A percentile compares a stretch with the other conserved stretches of the same genome.
These are phyloP conservation scores for Montipora capricornis DNA, from an alignment of 64 coral and sea anemone genomes.

Conservation along the genomic window DNA sequence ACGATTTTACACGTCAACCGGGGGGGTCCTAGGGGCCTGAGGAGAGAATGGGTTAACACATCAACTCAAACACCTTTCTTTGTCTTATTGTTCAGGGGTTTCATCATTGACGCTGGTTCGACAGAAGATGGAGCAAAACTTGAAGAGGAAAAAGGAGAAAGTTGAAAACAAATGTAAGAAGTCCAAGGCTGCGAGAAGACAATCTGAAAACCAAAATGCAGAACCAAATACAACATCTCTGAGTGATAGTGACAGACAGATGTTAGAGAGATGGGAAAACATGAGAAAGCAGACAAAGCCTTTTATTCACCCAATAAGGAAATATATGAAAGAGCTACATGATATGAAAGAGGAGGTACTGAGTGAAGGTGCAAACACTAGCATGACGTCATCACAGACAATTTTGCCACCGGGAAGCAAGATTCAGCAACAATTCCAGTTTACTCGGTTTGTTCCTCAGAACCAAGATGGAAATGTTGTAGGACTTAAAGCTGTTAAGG, in stretches of 20 bases:
- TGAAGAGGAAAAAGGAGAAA: slow-evolving; percentile 88
- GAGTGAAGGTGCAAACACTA: not conserved
- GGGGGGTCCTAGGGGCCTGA: too few species aligned
- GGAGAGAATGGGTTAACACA: too few species aligned
- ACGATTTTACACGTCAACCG: too few species aligned
- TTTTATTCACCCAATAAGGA: slow-evolving; percentile 95
- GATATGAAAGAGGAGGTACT: slow-evolving; percentile 88
- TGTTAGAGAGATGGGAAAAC: slow-evolving; percentile 90
- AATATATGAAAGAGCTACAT: slow-evolving; percentile 87
- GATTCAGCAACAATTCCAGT: slow-evolving; percentile 68
- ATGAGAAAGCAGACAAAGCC: slow-evolving; percentile 95
- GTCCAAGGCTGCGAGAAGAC: slow-evolving; percentile 66
- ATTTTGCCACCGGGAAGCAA: slow-evolving; percentile 29
- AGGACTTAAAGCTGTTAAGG: too few species aligned
- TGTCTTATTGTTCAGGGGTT: slow-evolving; percentile 2
- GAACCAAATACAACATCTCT: slow-evolving; percentile 52
- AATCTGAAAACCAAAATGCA: slow-evolving; percentile 54
- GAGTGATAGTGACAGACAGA: slow-evolving; percentile 84
- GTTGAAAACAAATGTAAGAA: slow-evolving; percentile 72
- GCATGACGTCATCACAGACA: not conserved
- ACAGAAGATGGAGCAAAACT: slow-evolving; percentile 71
- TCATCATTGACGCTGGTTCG: slow-evolving; percentile 69
- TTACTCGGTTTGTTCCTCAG: too few species aligned
- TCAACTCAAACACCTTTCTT: too few species aligned
- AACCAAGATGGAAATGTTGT: too few species aligned